Base-by-base conservation (phyloP, 1,140 invertebrate genomes). In the Heliconius eleuchia region DNA sequence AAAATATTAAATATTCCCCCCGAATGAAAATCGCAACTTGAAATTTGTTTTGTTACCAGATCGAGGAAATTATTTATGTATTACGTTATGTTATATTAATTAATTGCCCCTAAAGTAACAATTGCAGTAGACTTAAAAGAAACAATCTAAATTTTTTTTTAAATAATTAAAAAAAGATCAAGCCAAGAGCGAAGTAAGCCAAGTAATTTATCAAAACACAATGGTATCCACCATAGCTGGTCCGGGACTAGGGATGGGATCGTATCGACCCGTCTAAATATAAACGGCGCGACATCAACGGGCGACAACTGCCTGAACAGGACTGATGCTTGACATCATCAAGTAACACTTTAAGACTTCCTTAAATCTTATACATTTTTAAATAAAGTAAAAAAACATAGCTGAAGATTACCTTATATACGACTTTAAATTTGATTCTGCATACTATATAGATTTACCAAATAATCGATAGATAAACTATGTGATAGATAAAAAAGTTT, bases 221-320 rank as follows among this genome's bases (percentile, higher is more conserved):
- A 57, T 57, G 8, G 55, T 57, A 3, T 57, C 52, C 52, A 55
- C 55, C 55, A 57, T 11, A 23, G 55, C 55, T 57, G 19, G n/a
- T 23, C 55, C 55, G 55, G 55, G n/a, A 23, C 55, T 57, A 57
- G 55, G 55, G 55, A 57, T 57, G 55, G 55, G 55, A 34, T 34
- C 76, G 55, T 73, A 78, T 78, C 76, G 76, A 78, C 52, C 76
- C n/a, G 71, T 78, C 76, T 78, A 78, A 78, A 78, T 78, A 73
- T 78, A 78, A 30, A 23, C 55, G 71, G 50, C 74, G 57, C 60
- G 42, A 16, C 42, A 46, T 16, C 42, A 46, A 46, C 13, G 57
- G 39, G 74, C 60, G 74, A 55, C 74, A 39, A 27, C 60, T 66
- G 73, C 42, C 50, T 7, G 60, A 71, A 1, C 74, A 60, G 34